Base-by-base conservation (phyloP, 2,797 vertebrate genomes). In the Sardinella longiceps region DNA sequence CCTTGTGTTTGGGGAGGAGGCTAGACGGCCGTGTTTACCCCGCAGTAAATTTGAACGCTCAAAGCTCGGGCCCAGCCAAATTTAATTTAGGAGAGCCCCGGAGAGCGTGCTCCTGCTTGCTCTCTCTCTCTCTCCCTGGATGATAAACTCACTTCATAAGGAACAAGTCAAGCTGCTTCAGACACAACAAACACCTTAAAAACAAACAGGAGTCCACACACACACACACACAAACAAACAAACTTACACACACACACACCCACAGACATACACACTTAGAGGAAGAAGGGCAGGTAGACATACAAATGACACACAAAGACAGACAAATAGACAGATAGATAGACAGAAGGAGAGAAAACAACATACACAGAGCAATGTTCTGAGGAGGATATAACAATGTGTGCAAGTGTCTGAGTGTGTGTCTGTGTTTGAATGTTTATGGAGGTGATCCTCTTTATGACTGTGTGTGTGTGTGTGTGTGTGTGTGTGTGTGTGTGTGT, bases 111-210 rank as follows among this genome's bases (percentile, higher is more conserved):
- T 9, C 56, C 7, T 23, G 7, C 23, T 1, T 5, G n/a, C 20
- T 23, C n/a, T 25, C 56, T 50, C 48, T 50, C 48, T 50, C 53
- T 56, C 20, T 30, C 60, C 12, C 25, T 10, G 25, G 25, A 63
- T 63, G 60, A 63, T 63, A 63, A 30, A 63, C 60, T 63, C 9
- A 63, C 25, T 63, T 63, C 60, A 63, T 63, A 30, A 63, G 25
- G 11, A 28, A 63, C n/a, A n/a, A 63, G 25, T 30, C 7, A 10
- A 63, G 60, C 28, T 3, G 60, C 60, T 63, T 63, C 9, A 30
- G 9, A 30, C 60, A 63, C 25, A 12, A 30, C 60, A 28, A 7
- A 5, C 56, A 58, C 6, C 56, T n/a, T n/a, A 9, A 6, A n/a
- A 48, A 33, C 30, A 6, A 25, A 45, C 74, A 87, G 23, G 77